These are phyloP conservation scores for Lithophane socia DNA, from an alignment of 2,888 invertebrate species.

Conservation along the genomic window DNA sequence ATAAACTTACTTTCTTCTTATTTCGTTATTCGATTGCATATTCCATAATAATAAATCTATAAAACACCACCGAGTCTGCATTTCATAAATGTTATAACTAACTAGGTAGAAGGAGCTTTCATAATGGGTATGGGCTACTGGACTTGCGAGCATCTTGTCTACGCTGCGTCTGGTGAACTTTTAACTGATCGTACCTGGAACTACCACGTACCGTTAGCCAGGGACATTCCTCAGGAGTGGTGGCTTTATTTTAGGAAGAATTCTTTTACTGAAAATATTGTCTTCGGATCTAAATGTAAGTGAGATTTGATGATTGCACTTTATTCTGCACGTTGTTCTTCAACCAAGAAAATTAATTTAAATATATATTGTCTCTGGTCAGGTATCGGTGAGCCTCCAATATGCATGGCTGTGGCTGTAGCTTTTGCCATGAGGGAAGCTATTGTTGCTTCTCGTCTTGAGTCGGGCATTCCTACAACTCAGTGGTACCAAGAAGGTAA, in stretches of 20 bases:
- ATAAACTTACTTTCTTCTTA: not conserved
- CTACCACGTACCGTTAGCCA: constrained; percentile 93
- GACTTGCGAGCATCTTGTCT: constrained; percentile 93
- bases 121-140: constrained; percentile 94
- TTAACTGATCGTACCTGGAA: constrained; percentile 94
- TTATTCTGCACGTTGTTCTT: not conserved
- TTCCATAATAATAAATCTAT: no score
- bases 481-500: constrained; percentile 91
- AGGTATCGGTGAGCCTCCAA: constrained; percentile 89
- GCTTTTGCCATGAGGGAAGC: constrained; percentile 92
- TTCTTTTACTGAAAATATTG: constrained; percentile 90
- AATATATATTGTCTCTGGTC: not conserved
- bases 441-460: constrained; percentile 90
- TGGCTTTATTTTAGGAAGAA: constrained; percentile 92
- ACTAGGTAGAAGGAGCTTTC: constrained; percentile 93
- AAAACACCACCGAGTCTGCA: no score
- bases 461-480: constrained; percentile 87
- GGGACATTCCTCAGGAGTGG: constrained; percentile 94
- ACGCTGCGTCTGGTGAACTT: constrained; percentile 92
- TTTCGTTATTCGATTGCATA: not conserved
- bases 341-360: not conserved
- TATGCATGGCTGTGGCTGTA: constrained; percentile 83
- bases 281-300: constrained; percentile 92
- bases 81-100: not conserved
- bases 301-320: constrained; percentile 70